These are phyloP conservation scores for Hippocampus kuda DNA, from an alignment of 2,797 vertebrate genomes.

Conservation along the genomic window DNA sequence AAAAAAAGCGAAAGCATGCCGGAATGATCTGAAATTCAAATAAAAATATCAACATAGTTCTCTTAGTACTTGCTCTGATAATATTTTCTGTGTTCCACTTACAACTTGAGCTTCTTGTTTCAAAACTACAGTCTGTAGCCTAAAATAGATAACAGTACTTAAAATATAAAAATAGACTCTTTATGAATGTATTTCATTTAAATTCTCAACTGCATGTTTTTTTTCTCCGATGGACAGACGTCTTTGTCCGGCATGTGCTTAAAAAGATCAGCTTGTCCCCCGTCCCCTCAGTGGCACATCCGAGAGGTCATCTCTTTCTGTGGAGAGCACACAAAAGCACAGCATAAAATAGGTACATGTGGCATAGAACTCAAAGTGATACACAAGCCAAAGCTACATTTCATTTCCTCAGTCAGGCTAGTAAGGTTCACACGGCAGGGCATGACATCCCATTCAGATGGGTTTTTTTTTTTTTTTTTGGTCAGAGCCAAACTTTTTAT, in stretches of 20 bases:
- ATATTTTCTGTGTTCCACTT: slow-evolving; percentile 30
- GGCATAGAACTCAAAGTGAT: neutral
- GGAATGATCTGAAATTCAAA: slow-evolving; percentile 64
- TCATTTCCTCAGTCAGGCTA: too few species aligned
- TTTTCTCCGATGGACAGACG: slow-evolving; percentile 24
- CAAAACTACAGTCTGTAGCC: slow-evolving; percentile 57
- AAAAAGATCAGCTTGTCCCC: slow-evolving; percentile 8
- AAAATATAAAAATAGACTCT: slow-evolving; percentile 78
- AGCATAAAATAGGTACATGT: too few species aligned
- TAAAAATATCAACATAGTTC: slow-evolving; percentile 34
- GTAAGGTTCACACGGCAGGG: too few species aligned
- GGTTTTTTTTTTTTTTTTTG: too few species aligned
- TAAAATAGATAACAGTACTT: slow-evolving; percentile 74
- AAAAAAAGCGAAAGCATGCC: slow-evolving; percentile 30
- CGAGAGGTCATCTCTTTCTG: slow-evolving; percentile 97
- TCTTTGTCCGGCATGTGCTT: slow-evolving; percentile 18
- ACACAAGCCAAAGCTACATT: neutral
- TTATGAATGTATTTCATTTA: slow-evolving; percentile 51
- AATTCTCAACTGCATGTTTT: slow-evolving; percentile 46
- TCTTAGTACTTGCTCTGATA: slow-evolving; percentile 64
- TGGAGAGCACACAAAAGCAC: neutral
- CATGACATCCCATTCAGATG: too few species aligned
- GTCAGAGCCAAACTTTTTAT: too few species aligned
- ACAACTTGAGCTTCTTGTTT: slow-evolving; percentile 43
- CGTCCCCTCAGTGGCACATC: slow-evolving; percentile 82